Evolutionary conservation across 2,797 vertebrate species (phyloP), one percentile per base, ranked within the genome.

Genomic region (Macrochelys suwanniensis): DNA sequence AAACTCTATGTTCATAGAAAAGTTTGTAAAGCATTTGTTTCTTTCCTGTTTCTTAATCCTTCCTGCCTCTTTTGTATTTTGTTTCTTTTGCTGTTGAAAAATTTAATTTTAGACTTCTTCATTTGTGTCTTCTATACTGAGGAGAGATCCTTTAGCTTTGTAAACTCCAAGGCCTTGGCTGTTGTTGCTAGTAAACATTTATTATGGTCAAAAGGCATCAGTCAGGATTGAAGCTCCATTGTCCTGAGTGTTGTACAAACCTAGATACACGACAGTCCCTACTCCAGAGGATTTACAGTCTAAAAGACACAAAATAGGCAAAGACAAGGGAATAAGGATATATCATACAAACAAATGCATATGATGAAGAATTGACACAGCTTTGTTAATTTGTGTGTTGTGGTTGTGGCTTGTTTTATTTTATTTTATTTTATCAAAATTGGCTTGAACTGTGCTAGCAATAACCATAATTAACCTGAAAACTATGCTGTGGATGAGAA

Each of bases 1-100:
- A 88, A 84, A 76, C 76, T 86, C 47, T 15, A 2, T n/a, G 37
- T 71, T 88, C 61, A 1, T 4, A 87, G 49, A 26, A 79, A 79
- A 28, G 80, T 74, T 90, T 89, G 82, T 11, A 82, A 93, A 68
- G 17, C 17, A 31, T 93, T 84, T 93, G 84, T 49, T 85, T 81
- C 56, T 90, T 97, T 95, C 85, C 92, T 91, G 82, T 95, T 96
- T 94, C 90, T 87, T 93, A 92, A 92, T 68, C 89, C 89, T 93
- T 95, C 86, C 92, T 96, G 95, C 96, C 78, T 85, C 87, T 89
- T 94, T 78, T 28, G 25, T 37, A 79, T 56, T 11, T 76, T 42
- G 90, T 76, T 37, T 94, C 45, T 81, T 21, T 90, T 8, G 26
- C 49, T 68, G 6, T 96, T 95, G 61, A 91, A 85, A 83, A 92